Conservation (phyloP, 2,888 invertebrate species). For the Erebia palarica region DNA sequence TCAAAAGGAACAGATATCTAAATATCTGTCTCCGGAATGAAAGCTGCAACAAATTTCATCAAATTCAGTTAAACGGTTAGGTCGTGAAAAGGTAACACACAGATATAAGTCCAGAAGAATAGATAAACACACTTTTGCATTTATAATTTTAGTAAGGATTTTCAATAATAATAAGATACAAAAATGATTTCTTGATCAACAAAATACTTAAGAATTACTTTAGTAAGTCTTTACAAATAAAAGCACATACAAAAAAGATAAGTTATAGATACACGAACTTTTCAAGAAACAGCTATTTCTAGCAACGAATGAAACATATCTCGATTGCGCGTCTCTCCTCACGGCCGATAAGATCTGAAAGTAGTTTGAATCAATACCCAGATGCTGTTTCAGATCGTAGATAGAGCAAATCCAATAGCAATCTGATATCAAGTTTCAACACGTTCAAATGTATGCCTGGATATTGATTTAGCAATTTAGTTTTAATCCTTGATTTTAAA, state of each 20-base stretch:
- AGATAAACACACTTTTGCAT: too few species aligned
- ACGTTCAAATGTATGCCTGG: background rate
- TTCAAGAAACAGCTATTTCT: background rate
- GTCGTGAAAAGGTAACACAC: too few species aligned
- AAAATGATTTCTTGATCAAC: background rate
- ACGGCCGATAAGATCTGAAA: slow-evolving; percentile 28
- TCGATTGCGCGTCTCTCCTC: slow-evolving; percentile 17
- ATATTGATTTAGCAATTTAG: background rate
- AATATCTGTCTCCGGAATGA: too few species aligned
- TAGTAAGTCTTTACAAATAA: too few species aligned
- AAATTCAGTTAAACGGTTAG: too few species aligned
- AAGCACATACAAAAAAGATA: too few species aligned
- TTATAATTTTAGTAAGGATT: too few species aligned
- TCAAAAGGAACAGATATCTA: too few species aligned
- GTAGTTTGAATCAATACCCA: slow-evolving; percentile 26
- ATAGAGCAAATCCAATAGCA: slow-evolving; percentile 15
- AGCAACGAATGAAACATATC: slow-evolving; percentile 12
- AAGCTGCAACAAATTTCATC: too few species aligned
- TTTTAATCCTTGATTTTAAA: too few species aligned
- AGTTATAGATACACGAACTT: background rate
- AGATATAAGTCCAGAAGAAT: too few species aligned
- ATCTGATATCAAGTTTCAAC: slow-evolving; percentile 22
- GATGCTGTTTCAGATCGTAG: slow-evolving; percentile 1
- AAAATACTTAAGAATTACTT: background rate
- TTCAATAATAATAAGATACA: too few species aligned